Percentiles rank a stretch among this genome's conserved stretches.
phyloP scores from a whole-genome alignment of 2,888 invertebrate species.

The Margaritifera margaritifera region DNA sequence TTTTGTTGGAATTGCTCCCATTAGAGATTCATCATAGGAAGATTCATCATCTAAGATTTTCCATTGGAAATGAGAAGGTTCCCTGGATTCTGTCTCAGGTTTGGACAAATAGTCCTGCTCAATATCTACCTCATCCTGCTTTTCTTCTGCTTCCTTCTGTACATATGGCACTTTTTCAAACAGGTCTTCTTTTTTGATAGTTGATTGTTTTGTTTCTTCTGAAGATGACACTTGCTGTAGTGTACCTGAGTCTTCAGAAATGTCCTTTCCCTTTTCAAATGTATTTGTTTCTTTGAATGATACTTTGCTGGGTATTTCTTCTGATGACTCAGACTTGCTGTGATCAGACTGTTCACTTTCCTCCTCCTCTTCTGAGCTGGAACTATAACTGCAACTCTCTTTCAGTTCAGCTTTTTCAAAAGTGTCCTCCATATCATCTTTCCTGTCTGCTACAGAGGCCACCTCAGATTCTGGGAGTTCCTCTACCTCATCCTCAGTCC shows the following conservation, averaged over 20 bases:
- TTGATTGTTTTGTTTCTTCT: background rate
- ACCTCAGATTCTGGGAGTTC: slow-evolving; percentile 42
- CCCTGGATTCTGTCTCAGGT: background rate
- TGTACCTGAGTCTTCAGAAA: slow-evolving; percentile 8
- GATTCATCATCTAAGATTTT: slow-evolving; percentile 43
- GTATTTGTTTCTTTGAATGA: slow-evolving; percentile 12
- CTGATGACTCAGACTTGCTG: slow-evolving; percentile 6
- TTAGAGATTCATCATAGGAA: slow-evolving; percentile 62
- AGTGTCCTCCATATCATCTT: slow-evolving; percentile 23
- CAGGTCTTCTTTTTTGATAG: background rate
- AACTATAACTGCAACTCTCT: slow-evolving; percentile 12
- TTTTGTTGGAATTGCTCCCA: slow-evolving; percentile 31
- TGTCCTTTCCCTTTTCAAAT: slow-evolving; percentile 12
- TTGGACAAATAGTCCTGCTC: slow-evolving; percentile 8
- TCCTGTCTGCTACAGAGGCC: slow-evolving; percentile 36
- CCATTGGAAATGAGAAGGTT: background rate
- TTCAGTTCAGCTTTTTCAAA: slow-evolving; percentile 15
- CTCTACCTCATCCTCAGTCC: slow-evolving; percentile 43
- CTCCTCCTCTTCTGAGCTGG: slow-evolving; percentile 3
- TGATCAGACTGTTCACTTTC: slow-evolving; percentile 6
- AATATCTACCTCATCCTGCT: slow-evolving; percentile 75
- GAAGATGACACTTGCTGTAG: background rate
- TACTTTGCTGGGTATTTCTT: background rate
- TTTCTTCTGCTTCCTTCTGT: slow-evolving; percentile 68
- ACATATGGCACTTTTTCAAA: slow-evolving; percentile 17